Base-by-base conservation (phyloP, 2,113 vertebrate species). In the Phylloscopus trochilus region DNA sequence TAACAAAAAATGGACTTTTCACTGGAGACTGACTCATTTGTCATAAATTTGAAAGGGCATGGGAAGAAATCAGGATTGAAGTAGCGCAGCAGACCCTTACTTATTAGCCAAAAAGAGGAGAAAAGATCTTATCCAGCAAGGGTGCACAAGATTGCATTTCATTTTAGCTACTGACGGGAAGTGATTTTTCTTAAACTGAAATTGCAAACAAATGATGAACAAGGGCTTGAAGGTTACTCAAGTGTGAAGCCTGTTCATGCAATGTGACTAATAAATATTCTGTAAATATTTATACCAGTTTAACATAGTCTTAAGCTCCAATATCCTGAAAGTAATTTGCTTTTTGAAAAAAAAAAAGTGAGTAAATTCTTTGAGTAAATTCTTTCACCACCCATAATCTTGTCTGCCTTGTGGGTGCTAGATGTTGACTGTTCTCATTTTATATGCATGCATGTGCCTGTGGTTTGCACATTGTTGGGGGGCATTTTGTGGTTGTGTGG, bases 251-350 rank as follows among this genome's bases (percentile, higher is more conserved):
- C 24, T 59, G 9, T 69, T 97, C 21, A 15, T 83, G 39, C 68
- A 69, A 10, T 28, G 3, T 90, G 46, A 53, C 68, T 93, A 77
- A 80, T 49, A 80, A 90, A 60, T 68, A 72, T 41, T 85, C 66
- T 85, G 44, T 87, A 90, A 90, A 88, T 92, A 88, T 88, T 95
- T 96, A 86, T 47, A 73, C n/a, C 15, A 68, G 11, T 51, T 69
- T 74, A 81, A 44, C 35, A 10, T 55, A 5, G 14, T 66, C 24
- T 13, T 87, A 72, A 81, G 43, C 19, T 72, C 55, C 27, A 35
- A 7, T 59, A 39, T 83, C 63, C 31, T 59, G 21, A 59, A 89
- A 75, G 15, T 63, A 51, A 87, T 39, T 58, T 16, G 10, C 35
- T 7, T 78, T 75, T 82, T 72, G 3, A 46, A 46, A 46, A 13